These are phyloP conservation scores for Diploptera punctata DNA, from an alignment of 2,888 invertebrate genomes.

Conservation along the genomic window DNA sequence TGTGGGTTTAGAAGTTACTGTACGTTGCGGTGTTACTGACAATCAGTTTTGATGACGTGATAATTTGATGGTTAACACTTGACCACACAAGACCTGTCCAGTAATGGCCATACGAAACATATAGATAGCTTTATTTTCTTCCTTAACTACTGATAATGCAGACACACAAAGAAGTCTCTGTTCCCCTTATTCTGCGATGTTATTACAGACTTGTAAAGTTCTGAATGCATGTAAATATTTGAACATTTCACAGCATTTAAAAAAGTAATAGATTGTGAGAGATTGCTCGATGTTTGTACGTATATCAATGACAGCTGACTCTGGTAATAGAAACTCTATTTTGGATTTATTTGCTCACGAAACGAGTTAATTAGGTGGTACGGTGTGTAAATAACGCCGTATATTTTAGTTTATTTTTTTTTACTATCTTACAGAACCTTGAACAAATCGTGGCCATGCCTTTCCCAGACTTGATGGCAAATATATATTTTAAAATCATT, in stretches of 20 bases:
- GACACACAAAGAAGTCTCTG: background rate
- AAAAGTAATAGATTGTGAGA: background rate
- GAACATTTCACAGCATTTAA: constrained; percentile 23
- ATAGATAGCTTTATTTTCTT: background rate
- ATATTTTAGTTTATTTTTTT: too few species aligned
- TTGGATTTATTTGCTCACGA: too few species aligned
- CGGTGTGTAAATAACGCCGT: too few species aligned
- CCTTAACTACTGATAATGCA: background rate
- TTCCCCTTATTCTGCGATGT: background rate
- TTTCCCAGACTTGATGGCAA: too few species aligned
- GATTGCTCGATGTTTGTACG: background rate
- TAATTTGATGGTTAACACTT: constrained; percentile 37
- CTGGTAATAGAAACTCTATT: too few species aligned
- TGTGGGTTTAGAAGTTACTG: background rate
- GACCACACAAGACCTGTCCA: constrained; percentile 1
- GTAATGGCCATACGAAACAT: constrained; percentile 3
- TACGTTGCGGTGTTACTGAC: background rate
- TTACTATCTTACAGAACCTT: too few species aligned
- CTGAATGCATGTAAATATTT: constrained; percentile 34
- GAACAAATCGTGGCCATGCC: too few species aligned
- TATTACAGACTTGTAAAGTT: constrained; percentile 32
- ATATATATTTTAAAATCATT: too few species aligned
- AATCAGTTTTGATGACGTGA: constrained; percentile 26
- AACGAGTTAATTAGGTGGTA: too few species aligned
- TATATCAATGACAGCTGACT: constrained; percentile 16